Evolutionary conservation across 2,113 vertebrate genomes (phyloP), one percentile per base, ranked within the genome.

Genomic region (Sapajus apella): DNA sequence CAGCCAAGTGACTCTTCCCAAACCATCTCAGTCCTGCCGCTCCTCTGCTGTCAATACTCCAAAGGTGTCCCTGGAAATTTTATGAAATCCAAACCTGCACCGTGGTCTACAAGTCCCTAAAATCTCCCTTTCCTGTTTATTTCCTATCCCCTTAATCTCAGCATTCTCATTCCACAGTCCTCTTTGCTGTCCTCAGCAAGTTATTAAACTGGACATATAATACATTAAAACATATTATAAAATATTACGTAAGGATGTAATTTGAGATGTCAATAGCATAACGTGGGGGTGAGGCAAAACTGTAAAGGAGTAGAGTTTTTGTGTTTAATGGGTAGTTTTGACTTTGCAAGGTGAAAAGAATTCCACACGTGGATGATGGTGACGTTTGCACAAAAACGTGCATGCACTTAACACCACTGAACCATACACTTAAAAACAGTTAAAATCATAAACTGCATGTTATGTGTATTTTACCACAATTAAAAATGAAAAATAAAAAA

Each of bases 401-500:
- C 55, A 61, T 37, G 18, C 23, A 68, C 35, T 47, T 58, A 92
- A 85, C 45, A 50, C 17, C 43, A 37, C 27, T 61, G 43, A 92
- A 72, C 25, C 91, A 9, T 21, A 43, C 9, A 68, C n/a, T 92
- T 80, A 16, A 50, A 90, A 50, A 73, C 14, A 17, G 21, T 32
- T 27, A 83, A 93, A 79, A 76, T 47, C 21, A 32, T 55, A 77
- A 61, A 37, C 58, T 92, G 89, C 87, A 27, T 40, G 17, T 83
- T 61, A 35, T 45, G 25, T 70, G 8, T 25, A 40, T 43, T 50
- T 82, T 27, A 61, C 14, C 43, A 64, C 64, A 89, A 75, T 37
- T 45, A 68, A 92, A 95, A 86, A 81, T 50, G 90, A 84, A 43
- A 80, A 90, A 94, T 25, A 50, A 72, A 83, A 14, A 47, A 85